Conservation (phyloP, 1,140 invertebrate genomes). For the Zaprionus nigranus region DNA sequence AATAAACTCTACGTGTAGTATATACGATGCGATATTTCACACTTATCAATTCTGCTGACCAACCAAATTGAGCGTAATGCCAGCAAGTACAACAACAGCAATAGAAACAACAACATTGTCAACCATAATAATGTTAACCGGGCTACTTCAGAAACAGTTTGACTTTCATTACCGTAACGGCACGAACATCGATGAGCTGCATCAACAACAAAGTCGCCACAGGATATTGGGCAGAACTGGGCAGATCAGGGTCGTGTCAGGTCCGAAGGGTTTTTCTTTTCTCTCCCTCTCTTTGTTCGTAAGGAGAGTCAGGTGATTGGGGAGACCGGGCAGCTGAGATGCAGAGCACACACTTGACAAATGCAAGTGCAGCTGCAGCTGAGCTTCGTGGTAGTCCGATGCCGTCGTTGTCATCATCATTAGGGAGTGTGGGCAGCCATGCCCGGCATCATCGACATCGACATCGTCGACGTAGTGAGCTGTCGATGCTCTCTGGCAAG, state of each 20-base stretch:
- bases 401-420: conserved; percentile 27
- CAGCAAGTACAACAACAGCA: conserved; percentile 14
- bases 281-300: background rate
- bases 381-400: conserved; percentile 13
- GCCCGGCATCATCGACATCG: conserved; percentile 20
- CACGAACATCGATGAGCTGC: conserved; percentile 39
- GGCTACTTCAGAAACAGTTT: conserved; percentile 38
- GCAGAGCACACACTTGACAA: conserved; percentile 3
- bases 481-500: conserved; percentile 62
- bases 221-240: background rate
- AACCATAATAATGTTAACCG: conserved; percentile 11
- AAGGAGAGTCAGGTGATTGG: background rate
- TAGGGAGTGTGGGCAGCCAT: background rate
- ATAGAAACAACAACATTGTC: background rate
- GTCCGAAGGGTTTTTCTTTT: background rate
- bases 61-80: background rate
- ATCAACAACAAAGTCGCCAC: conserved; percentile 26
- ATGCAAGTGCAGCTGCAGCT: conserved; percentile 15
- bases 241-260: background rate
- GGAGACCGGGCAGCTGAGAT: background rate
- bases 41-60: background rate
- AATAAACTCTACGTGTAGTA: background rate
- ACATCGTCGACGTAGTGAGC: conserved; percentile 18
- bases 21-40: background rate
- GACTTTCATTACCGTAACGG: conserved; percentile 59